phyloP scores from a whole-genome alignment of 1,140 invertebrate genomes.

The Colletes gigas region DNA sequence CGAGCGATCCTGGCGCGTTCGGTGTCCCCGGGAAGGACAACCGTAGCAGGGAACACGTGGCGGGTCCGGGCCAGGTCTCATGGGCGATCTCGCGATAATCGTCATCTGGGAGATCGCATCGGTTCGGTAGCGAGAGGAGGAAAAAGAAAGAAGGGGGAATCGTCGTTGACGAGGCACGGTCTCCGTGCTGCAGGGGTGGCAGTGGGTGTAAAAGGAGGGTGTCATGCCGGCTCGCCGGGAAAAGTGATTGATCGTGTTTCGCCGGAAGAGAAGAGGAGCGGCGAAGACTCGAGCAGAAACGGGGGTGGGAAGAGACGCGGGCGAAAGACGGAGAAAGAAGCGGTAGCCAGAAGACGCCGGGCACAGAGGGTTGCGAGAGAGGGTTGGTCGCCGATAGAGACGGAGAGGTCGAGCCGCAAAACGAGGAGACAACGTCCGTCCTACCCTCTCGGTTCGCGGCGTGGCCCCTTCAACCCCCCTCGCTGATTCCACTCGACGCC shows the following conservation, averaged over 20 bases:
- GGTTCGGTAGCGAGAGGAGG: constrained; percentile 34
- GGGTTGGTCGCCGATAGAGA: constrained; percentile 73
- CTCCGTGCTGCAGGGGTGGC: constrained; percentile 71
- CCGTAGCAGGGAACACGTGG: constrained; percentile 10
- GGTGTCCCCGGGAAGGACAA: not conserved
- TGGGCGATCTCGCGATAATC: constrained; percentile 61
- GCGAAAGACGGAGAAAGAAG: constrained; percentile 58
- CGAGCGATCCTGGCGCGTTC: not conserved
- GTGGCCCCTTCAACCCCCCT: constrained; percentile 59
- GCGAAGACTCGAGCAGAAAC: constrained; percentile 47
- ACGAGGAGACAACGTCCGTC: constrained; percentile 70
- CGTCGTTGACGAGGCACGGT: constrained; percentile 65
- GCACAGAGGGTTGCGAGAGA: constrained; percentile 9
- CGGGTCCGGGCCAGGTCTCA: constrained; percentile 15
- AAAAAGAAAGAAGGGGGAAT: constrained; percentile 58
- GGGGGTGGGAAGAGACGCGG: constrained; percentile 22
- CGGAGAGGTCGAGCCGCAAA: constrained; percentile 73
- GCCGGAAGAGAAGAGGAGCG: constrained; percentile 76
- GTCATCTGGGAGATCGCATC: constrained; percentile 56
- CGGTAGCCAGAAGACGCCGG: constrained; percentile 46
- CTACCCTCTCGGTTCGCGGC: constrained; percentile 42
- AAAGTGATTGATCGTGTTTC: constrained; percentile 81
- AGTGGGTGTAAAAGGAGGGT: constrained; percentile 76
- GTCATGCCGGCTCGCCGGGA: constrained; percentile 77
- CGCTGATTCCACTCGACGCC: constrained; percentile 71